Evolutionary conservation across 2,797 vertebrate species (phyloP).

Genomic region (Chrysocyon brachyurus): DNA sequence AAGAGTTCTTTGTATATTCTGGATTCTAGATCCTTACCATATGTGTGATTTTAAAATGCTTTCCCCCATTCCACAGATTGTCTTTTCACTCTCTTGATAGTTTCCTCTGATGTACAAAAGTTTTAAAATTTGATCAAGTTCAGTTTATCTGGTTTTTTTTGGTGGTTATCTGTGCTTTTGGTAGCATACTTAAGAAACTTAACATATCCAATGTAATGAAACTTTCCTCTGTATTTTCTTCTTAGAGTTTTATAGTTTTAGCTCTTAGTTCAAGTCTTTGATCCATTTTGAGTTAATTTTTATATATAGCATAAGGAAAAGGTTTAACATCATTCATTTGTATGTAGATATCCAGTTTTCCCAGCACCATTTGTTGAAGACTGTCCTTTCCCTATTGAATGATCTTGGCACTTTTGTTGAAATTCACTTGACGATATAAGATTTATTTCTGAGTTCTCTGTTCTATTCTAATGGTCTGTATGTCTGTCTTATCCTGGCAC

Average conservation of each 20-base stretch:
- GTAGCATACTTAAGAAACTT: background rate
- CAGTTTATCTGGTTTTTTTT: background rate
- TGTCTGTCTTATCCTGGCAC: background rate
- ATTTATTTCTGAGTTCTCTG: background rate
- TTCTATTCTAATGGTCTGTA: background rate
- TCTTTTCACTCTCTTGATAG: background rate
- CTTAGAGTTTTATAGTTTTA: background rate
- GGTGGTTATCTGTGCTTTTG: background rate
- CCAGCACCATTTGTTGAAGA: background rate
- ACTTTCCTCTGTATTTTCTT: background rate
- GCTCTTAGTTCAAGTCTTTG: background rate
- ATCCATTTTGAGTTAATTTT: background rate
- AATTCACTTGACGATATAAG: background rate
- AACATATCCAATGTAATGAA: background rate
- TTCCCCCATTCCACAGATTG: background rate
- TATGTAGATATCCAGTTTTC: background rate
- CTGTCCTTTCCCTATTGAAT: background rate
- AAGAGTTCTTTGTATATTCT: slow-evolving; percentile 6
- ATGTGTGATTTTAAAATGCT: background rate
- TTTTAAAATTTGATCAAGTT: slow-evolving; percentile 10
- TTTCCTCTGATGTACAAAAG: background rate
- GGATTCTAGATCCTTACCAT: background rate
- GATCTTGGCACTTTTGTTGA: background rate
- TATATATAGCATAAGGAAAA: background rate
- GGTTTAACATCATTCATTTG: background rate